Base-by-base conservation (phyloP, 2,888 invertebrate genomes). In the Oscheius sp. region DNA sequence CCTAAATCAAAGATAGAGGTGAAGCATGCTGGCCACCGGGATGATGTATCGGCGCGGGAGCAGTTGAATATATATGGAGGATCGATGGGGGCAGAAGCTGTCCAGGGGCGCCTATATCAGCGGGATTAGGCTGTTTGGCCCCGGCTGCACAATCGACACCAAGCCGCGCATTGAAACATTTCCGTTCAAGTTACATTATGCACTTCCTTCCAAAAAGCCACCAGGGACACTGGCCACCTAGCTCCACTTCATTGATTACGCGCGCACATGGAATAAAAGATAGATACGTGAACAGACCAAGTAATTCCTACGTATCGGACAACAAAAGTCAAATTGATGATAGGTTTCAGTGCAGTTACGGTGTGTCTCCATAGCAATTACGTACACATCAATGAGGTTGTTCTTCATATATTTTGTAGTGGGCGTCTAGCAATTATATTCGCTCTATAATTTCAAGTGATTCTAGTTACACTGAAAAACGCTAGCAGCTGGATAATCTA, bases 51-150 rank as follows among this genome's bases (percentile, higher is more conserved):
- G 68, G 37, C 53, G 68, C 68, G 42, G 53, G 55, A 68, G 68
- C 68, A 68, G 68, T 68, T 68, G 68, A 68, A 68, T 68, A 68
- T 68, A 68, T 68, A 68, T 68, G 68, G 63, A 42, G 63, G 48
- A 47, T 47, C 35, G 55, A 55, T 55, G 53, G 68, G 50, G 68
- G 68, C 53, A 68, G 68, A 68, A 68, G 68, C 68, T 68, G 68
- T 53, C 68, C 68, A 68, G 68, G 68, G 68, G 68, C 68, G 68
- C 68, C 68, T 55, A 68, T 68, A 68, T 68, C 68, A 53, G 55
- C 68, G 53, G 68, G 68, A 68, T 68, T 68, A 68, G 68, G 68
- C 68, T 68, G 53, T 68, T 68, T 68, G 68, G 68, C 68, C 63
- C 63, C 63, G 53, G 68, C 68, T 68, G 68, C 68, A 68, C 68